phyloP scores from a whole-genome alignment of 1,140 invertebrate genomes.

The Armadillidium nasatum region DNA sequence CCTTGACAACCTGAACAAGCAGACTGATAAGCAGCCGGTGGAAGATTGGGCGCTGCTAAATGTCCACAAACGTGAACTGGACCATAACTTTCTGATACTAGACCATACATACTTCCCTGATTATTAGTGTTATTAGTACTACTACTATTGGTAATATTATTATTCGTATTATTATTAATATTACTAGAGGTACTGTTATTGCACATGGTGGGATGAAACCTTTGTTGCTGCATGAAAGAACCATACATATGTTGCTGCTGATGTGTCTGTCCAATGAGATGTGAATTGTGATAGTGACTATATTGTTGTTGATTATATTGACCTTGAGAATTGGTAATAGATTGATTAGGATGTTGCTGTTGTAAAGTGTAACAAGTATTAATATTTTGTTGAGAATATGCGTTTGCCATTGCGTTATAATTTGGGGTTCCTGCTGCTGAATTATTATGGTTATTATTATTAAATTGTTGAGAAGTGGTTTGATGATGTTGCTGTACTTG shows the following conservation, averaged over 20 bases:
- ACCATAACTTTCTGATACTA: constrained; percentile 33
- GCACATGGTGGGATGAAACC: constrained; percentile 28
- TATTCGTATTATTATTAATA: too few relatives aligned
- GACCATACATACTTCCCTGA: constrained; percentile 25
- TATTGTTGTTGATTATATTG: constrained; percentile 48
- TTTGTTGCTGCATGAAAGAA: constrained; percentile 41
- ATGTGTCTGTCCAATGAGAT: constrained; percentile 48
- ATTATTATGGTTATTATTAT: constrained; percentile 49
- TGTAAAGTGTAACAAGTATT: constrained; percentile 36
- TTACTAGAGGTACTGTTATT: background rate
- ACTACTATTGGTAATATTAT: too few relatives aligned
- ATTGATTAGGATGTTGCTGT: constrained; percentile 41
- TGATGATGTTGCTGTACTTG: constrained; percentile 27
- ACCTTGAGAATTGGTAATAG: constrained; percentile 47
- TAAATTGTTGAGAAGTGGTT: constrained; percentile 58
- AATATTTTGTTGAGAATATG: background rate
- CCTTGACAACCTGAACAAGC: constrained; percentile 41
- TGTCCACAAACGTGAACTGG: constrained; percentile 44
- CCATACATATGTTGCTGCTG: constrained; percentile 45
- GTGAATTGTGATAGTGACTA: constrained; percentile 49
- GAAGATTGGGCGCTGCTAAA: constrained; percentile 36
- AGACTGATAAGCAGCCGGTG: constrained; percentile 35
- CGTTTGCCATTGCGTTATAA: constrained; percentile 3
- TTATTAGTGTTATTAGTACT: background rate
- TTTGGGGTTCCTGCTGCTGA: constrained; percentile 38